These are phyloP conservation scores for Lacerta viridis DNA, from an alignment of 2,797 vertebrate species.

Conservation along the genomic window DNA sequence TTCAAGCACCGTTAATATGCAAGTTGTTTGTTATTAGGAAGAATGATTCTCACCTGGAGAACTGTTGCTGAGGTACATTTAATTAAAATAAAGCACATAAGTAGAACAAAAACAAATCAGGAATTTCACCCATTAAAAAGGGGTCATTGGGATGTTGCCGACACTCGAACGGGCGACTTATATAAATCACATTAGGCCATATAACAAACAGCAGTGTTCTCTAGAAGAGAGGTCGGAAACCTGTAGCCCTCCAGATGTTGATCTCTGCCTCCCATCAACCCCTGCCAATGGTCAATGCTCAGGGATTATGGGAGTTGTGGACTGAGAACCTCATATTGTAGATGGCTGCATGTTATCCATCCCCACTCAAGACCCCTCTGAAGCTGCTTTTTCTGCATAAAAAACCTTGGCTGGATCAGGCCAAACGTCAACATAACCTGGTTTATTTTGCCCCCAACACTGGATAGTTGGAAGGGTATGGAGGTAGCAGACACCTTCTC, in stretches of 20 bases:
- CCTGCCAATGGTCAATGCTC: too few species aligned
- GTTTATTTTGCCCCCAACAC: background rate
- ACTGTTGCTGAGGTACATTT: slow-evolving; percentile 74
- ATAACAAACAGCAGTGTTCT: background rate
- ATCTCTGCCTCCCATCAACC: too few species aligned
- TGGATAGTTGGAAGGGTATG: background rate
- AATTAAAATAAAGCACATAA: slow-evolving; percentile 68
- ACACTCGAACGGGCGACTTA: background rate
- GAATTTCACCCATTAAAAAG: slow-evolving; percentile 62
- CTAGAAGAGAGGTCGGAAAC: background rate
- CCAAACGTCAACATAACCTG: background rate
- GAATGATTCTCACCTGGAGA: slow-evolving; percentile 74
- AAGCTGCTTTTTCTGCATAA: background rate
- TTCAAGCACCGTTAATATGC: slow-evolving; percentile 67
- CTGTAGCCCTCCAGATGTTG: too few species aligned
- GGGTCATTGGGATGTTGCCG: background rate
- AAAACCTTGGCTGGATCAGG: background rate
- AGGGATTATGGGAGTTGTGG: too few species aligned
- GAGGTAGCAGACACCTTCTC: background rate
- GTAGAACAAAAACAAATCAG: slow-evolving; percentile 41
- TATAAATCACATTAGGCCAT: background rate
- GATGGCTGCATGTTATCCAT: background rate
- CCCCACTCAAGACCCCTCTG: too few species aligned
- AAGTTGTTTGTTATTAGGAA: slow-evolving; percentile 69
- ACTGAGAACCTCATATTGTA: too few species aligned